Percentiles rank a stretch among this genome's conserved stretches.
Evolutionary conservation across 2,113 vertebrate genomes (phyloP).

Genomic region (Chiloscyllium plagiosum): DNA sequence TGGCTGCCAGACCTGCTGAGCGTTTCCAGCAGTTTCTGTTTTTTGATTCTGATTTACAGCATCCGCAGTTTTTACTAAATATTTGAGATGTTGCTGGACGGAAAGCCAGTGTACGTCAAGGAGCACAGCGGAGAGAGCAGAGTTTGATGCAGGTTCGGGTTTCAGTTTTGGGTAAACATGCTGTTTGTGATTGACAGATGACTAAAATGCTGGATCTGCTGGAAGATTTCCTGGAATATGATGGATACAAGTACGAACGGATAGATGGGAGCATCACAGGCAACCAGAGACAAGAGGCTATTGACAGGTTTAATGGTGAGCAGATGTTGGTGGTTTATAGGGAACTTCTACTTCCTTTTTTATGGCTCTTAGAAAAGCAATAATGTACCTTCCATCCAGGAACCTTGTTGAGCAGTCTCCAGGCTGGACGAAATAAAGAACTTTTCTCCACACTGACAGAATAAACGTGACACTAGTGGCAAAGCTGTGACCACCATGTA

Average conservation of each 20-base stretch:
- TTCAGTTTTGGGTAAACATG: neutral
- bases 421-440: neutral
- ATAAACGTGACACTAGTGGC: neutral
- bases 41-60: too few relatives aligned
- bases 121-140: neutral
- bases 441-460: neutral
- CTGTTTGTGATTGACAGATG: constrained; percentile 65
- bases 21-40: too few relatives aligned
- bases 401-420: neutral
- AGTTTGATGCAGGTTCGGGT: neutral
- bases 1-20: too few relatives aligned
- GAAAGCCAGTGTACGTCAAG: neutral
- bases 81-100: neutral
- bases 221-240: constrained; percentile 91
- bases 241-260: constrained; percentile 94
- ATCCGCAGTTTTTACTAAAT: too few relatives aligned
- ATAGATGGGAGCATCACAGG: constrained; percentile 93
- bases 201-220: constrained; percentile 97
- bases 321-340: neutral
- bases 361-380: neutral
- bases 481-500: too few relatives aligned
- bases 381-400: neutral
- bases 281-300: constrained; percentile 87
- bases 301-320: constrained; percentile 91
- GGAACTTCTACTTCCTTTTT: neutral